Base-by-base conservation (phyloP, 92 coral and sea anemone species). In the Ricordea florida region DNA sequence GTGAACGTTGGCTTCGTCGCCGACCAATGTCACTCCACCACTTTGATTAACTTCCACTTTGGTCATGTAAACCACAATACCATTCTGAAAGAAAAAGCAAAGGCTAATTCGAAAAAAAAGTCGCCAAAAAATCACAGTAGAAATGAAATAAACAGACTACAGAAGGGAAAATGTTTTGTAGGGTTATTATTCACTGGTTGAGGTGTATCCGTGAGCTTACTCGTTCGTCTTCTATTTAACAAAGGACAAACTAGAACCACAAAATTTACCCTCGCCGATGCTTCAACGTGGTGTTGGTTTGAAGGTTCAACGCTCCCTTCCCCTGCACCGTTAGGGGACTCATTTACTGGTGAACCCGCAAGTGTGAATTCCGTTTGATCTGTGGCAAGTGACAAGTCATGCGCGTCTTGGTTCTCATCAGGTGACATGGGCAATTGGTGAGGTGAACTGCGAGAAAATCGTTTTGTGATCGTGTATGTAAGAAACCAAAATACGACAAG, bases 291-390 rank as follows among this genome's bases (percentile, higher is more conserved):
- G n/a, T n/a, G n/a, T n/a, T n/a, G n/a, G n/a, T n/a, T n/a, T 10
- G 47, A 48, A 3, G 74, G 47, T 22, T 49, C 74, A n/a, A 23
- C 17, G 26, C 47, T 24, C 7, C 7, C 31, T 67, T 31, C 33
- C 17, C 21, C 22, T 13, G 6, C 22, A 5, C 32, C 13, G 4
- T 49, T 51, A 10, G 74, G 25, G 10, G 74, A 13, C 33, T 31
- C 72, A 30, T 30, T 31, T 5, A 23, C 11, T 8, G 18, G 58
- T n/a, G 59, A 14, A 46, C 30, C 35, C 33, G 47, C 44, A 16
- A 7, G 6, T 34, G 6, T 25, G 22, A 48, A 35, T 3, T 67
- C 60, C 21, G 60, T 67, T 10, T 67, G 74, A 60, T 67, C 60
- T 18, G 60, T 67, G 35, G 22, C 46, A 30, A 31, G 44, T 21